Percentiles rank a stretch among this genome's conserved stretches.
Conservation (phyloP, 2,888 invertebrate species). For the Desoria tigrina region DNA sequence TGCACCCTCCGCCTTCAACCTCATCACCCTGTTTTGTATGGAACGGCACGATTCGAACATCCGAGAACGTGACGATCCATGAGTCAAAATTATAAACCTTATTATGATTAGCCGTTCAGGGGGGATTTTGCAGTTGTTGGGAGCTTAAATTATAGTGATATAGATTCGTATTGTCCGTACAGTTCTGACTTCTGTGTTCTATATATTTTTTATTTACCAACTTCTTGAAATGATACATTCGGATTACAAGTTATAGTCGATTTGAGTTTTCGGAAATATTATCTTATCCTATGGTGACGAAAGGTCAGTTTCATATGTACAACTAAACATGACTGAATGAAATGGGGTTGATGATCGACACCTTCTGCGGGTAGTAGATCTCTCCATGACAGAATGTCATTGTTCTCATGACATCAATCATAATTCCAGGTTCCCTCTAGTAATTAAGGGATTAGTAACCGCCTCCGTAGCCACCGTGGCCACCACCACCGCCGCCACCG, state of each 20-base stretch:
- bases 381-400: too few relatives aligned
- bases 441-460: slow-evolving; percentile 24
- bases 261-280: neutral
- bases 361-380: neutral
- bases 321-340: slow-evolving; percentile 8
- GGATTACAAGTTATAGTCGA: slow-evolving; percentile 1
- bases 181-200: neutral
- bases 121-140: too few relatives aligned
- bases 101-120: neutral
- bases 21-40: slow-evolving; percentile 15
- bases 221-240: slow-evolving; percentile 3
- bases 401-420: too few relatives aligned
- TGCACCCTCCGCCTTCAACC: neutral
- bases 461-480: slow-evolving; percentile 27
- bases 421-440: slow-evolving; percentile 3
- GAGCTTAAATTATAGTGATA: too few relatives aligned
- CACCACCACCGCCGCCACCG: slow-evolving; percentile 16
- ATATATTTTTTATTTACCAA: neutral
- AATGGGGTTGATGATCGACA: neutral
- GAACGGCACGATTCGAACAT: slow-evolving; percentile 24
- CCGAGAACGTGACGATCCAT: slow-evolving; percentile 26
- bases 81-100: neutral
- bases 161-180: too few relatives aligned
- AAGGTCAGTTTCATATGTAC: slow-evolving; percentile 9
- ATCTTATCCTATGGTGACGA: slow-evolving; percentile 2